These are phyloP conservation scores for Pterocles gutturalis DNA, from an alignment of 2,113 vertebrate species.

Conservation along the genomic window DNA sequence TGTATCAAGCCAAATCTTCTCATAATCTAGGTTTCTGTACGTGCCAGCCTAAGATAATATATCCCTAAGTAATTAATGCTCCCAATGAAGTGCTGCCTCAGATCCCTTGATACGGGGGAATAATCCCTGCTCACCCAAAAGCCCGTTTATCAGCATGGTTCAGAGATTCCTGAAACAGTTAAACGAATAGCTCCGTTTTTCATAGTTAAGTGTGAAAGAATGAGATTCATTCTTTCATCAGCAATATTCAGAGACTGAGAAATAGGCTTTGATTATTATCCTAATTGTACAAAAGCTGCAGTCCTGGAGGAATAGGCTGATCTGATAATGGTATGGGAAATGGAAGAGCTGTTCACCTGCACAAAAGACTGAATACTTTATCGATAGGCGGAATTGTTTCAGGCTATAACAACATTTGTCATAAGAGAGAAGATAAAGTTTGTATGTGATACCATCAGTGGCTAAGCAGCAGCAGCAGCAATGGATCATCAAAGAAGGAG, in stretches of 20 bases:
- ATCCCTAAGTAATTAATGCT: neutral
- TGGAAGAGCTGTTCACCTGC: conserved; percentile 11
- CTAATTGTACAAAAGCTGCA: neutral
- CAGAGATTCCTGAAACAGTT: neutral
- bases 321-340: conserved; percentile 19
- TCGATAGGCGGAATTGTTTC: neutral
- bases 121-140: neutral
- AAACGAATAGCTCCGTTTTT: accelerated
- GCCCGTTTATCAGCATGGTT: neutral
- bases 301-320: neutral
- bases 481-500: neutral
- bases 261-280: conserved; percentile 26
- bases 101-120: neutral
- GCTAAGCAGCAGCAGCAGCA: neutral
- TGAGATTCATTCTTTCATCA: conserved; percentile 3
- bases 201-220: neutral
- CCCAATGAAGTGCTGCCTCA: neutral
- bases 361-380: neutral
- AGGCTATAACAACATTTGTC: neutral
- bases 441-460: neutral
- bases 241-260: conserved; percentile 12
- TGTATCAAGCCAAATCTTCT: neutral
- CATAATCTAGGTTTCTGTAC: neutral
- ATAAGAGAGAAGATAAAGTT: neutral
- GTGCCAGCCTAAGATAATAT: neutral